Evolutionary conservation across 2,113 vertebrate genomes (phyloP).

Genomic region (Pteruthius melanotis): DNA sequence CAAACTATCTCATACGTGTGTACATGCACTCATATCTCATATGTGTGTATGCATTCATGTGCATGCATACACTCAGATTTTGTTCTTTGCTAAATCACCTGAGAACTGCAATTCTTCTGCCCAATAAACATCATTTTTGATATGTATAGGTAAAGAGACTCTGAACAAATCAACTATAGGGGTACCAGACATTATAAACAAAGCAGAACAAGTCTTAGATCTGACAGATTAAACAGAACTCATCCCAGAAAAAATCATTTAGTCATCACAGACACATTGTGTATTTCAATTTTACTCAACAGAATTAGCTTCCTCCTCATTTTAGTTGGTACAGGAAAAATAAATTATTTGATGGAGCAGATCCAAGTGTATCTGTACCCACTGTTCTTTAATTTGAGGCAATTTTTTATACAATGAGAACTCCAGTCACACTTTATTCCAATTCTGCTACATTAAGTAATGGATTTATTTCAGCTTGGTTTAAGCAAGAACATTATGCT

Average conservation of each 20-base stretch:
- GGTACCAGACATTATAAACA: background rate
- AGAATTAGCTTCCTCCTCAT: constrained; percentile 12
- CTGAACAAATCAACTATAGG: background rate
- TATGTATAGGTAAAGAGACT: background rate
- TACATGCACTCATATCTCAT: no score
- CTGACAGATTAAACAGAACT: background rate
- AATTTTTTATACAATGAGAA: background rate
- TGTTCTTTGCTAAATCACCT: background rate
- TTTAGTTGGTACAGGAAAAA: constrained; percentile 1
- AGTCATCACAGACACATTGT: background rate
- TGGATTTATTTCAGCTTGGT: constrained; percentile 44
- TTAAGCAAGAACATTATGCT: constrained; percentile 30
- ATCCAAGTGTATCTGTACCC: constrained; percentile 24
- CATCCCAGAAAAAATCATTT: background rate
- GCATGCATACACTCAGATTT: background rate
- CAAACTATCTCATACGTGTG: background rate
- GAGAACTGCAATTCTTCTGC: background rate
- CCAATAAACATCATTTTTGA: background rate
- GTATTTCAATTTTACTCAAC: background rate
- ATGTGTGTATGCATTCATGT: rapidly evolving
- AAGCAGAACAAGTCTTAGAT: background rate
- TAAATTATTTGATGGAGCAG: constrained; percentile 6
- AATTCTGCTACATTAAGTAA: constrained; percentile 25
- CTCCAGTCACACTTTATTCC: constrained; percentile 6
- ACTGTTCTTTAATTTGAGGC: constrained; percentile 33